A percentile compares a stretch with the other conserved stretches of the same genome.
phyloP scores from a whole-genome alignment of 1,140 invertebrate genomes.

The Saccostrea cuccullata region DNA sequence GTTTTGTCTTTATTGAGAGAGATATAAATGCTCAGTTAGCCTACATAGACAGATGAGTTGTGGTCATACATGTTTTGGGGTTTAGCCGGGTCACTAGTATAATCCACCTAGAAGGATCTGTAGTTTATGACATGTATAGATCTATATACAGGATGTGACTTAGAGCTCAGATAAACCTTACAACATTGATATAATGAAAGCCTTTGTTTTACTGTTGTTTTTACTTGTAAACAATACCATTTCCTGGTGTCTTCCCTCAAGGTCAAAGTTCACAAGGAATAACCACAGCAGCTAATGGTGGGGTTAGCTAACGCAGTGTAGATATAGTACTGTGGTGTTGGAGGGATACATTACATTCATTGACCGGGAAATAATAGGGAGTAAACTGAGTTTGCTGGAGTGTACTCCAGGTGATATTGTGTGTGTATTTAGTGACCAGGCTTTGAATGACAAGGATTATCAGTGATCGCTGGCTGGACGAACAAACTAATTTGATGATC shows the following conservation, averaged over 20 bases:
- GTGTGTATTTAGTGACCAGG: conserved; percentile 5
- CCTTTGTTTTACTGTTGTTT: conserved; percentile 7
- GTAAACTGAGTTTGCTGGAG: background rate
- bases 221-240: conserved; percentile 25
- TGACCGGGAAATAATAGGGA: conserved; percentile 14
- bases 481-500: conserved; percentile 32
- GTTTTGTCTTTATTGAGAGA: conserved; percentile 1
- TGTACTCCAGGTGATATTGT: conserved; percentile 29
- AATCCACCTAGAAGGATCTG: background rate
- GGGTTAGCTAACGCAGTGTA: conserved; percentile 13
- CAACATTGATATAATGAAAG: background rate
- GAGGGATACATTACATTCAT: conserved; percentile 30
- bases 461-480: background rate
- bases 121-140: background rate
- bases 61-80: conserved; percentile 25
- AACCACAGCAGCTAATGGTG: background rate
- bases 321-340: background rate
- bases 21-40: background rate
- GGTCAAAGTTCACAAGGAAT: conserved; percentile 25
- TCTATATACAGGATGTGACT: conserved; percentile 19
- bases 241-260: conserved; percentile 26
- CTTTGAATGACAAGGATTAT: background rate
- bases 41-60: background rate
- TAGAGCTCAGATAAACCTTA: background rate
- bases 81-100: background rate